Conservation (phyloP, 2,888 invertebrate species). For the Netelia fuscicornis region DNA sequence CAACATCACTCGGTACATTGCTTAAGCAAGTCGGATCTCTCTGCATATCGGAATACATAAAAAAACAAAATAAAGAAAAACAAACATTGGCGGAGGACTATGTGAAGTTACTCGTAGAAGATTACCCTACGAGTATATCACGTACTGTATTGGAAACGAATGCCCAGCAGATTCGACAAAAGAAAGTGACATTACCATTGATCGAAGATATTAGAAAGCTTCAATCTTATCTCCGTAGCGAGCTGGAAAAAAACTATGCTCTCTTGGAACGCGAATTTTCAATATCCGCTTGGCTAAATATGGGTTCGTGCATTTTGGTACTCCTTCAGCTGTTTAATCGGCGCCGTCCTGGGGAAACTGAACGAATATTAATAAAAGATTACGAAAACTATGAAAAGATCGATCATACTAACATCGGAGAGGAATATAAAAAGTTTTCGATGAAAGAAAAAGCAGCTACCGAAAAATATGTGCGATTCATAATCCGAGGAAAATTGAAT, state of each 20-base stretch:
- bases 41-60: slow-evolving; percentile 59
- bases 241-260: slow-evolving; percentile 27
- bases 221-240: slow-evolving; percentile 39
- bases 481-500: slow-evolving; percentile 63
- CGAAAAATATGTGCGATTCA: slow-evolving; percentile 44
- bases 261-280: slow-evolving; percentile 47
- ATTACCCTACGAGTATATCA: slow-evolving; percentile 41
- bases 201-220: slow-evolving; percentile 58
- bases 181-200: slow-evolving; percentile 47
- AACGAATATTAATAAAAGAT: slow-evolving; percentile 60
- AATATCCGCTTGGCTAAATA: slow-evolving; percentile 22
- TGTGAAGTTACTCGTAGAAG: slow-evolving; percentile 60
- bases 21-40: slow-evolving; percentile 62
- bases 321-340: slow-evolving; percentile 69
- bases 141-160: slow-evolving; percentile 63
- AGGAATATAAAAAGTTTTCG: slow-evolving; percentile 35
- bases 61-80: slow-evolving; percentile 50
- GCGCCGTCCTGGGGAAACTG: slow-evolving; percentile 68
- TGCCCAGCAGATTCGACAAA: slow-evolving; percentile 34
- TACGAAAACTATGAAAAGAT: slow-evolving; percentile 50
- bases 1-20: slow-evolving; percentile 60
- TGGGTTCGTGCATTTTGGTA: slow-evolving; percentile 43
- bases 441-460: slow-evolving; percentile 27
- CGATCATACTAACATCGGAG: slow-evolving; percentile 30
- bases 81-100: slow-evolving; percentile 59